These are phyloP conservation scores for Chorisops tibialis DNA, from an alignment of 2,888 invertebrate species.

Conservation along the genomic window DNA sequence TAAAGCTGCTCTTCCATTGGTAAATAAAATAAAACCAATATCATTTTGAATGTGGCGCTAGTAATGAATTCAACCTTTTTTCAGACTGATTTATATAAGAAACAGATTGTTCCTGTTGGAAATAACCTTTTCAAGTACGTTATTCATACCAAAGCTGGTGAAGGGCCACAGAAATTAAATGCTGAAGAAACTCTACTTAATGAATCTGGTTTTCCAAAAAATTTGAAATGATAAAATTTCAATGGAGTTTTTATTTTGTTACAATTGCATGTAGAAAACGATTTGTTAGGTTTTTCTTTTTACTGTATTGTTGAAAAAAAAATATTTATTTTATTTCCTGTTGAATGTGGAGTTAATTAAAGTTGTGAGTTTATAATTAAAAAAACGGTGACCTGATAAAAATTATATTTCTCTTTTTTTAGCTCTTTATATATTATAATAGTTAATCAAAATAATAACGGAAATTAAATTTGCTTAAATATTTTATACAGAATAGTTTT, in stretches of 20 bases:
- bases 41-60: neutral
- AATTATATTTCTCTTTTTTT: neutral
- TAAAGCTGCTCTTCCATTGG: neutral
- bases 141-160: constrained; percentile 78
- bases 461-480: constrained; percentile 13
- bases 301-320: too few species aligned
- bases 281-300: too few species aligned
- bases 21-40: neutral
- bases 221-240: neutral
- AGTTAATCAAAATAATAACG: constrained; percentile 15
- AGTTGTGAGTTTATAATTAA: too few species aligned
- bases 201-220: constrained; percentile 52
- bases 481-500: constrained; percentile 20
- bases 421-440: neutral
- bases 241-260: too few species aligned
- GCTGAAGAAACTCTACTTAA: constrained; percentile 55
- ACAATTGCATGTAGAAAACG: too few species aligned
- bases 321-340: too few species aligned
- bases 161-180: constrained; percentile 61
- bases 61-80: constrained; percentile 9
- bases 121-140: constrained; percentile 71
- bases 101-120: constrained; percentile 23
- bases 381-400: too few species aligned
- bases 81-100: constrained; percentile 28
- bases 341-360: too few species aligned